Evolutionary conservation across 2,888 invertebrate genomes (phyloP), one percentile per base, ranked within the genome.

Genomic region (Cheilosia soror): DNA sequence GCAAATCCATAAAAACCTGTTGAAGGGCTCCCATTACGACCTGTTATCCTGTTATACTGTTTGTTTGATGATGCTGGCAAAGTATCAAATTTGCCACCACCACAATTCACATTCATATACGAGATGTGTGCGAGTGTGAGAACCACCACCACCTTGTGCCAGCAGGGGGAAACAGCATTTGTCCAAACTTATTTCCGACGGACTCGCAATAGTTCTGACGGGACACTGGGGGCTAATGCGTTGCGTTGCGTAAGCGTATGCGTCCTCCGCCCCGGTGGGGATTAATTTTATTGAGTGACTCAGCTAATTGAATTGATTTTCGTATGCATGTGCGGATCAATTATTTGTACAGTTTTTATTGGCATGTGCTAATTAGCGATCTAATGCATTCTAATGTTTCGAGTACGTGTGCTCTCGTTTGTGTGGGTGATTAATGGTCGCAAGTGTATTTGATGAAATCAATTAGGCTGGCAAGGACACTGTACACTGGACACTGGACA

Each of bases 1-100:
- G 71, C 65, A 63, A 25, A 72, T 68, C 68, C 55, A 78, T 72
- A 79, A 83, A 73, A 79, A 84, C 83, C 83, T 84, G 83, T 84
- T 84, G 83, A 84, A 84, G 83, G 63, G 42, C 83, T 69, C n/a
- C 40, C 55, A 79, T 79, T 69, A 73, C 73, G 58, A 55, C 62
- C 51, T 73, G 79, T 73, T 78, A 69, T 79, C 78, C 63, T 68
- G 63, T 68, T 78, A 60, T 68, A 68, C 72, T 55, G 73, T 68
- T 53, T 65, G 57, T 51, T 83, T 79, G 58, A 63, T 31, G 63
- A 63, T 44, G 53, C 40, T 53, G 53, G 60, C 47, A 44, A 40
- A 25, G 53, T 47, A 57, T 44, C 37, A 66, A 65, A 77, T 77
- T 71, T 66, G 33, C 27, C 15, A 62, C 31, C 55, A n/a, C 25